Evolutionary conservation across 2,113 vertebrate genomes (phyloP).

Genomic region (Antechinus flavipes): DNA sequence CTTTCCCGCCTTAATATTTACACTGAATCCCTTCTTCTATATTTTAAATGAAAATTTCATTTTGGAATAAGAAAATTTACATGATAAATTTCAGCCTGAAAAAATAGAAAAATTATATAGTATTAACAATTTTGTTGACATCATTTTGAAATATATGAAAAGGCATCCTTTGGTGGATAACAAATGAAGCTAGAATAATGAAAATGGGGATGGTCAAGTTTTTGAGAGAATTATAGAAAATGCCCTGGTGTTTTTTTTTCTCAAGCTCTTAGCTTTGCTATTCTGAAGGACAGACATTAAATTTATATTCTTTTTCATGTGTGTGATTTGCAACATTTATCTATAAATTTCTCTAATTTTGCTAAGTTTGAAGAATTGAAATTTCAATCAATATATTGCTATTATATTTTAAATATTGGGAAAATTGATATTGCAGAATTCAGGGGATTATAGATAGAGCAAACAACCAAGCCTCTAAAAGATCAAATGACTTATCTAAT

Average conservation of each 20-base stretch:
- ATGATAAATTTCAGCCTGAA: neutral
- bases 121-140: neutral
- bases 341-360: constrained; percentile 43
- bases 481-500: neutral
- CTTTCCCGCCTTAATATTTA: neutral
- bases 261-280: constrained; percentile 6
- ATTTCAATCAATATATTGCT: constrained; percentile 75
- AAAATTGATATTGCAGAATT: constrained; percentile 39
- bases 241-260: neutral
- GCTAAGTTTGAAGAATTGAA: constrained; percentile 42
- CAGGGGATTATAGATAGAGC: neutral
- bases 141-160: neutral
- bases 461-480: neutral
- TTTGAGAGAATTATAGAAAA: constrained; percentile 45
- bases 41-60: neutral
- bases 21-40: neutral
- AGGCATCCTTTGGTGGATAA: neutral
- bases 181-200: neutral
- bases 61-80: neutral
- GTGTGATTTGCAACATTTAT: neutral
- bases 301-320: neutral
- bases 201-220: neutral
- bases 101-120: neutral
- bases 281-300: constrained; percentile 37
- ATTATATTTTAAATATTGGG: constrained; percentile 83